These are phyloP conservation scores for Platalea minor DNA, from an alignment of 2,797 vertebrate species.

Conservation along the genomic window DNA sequence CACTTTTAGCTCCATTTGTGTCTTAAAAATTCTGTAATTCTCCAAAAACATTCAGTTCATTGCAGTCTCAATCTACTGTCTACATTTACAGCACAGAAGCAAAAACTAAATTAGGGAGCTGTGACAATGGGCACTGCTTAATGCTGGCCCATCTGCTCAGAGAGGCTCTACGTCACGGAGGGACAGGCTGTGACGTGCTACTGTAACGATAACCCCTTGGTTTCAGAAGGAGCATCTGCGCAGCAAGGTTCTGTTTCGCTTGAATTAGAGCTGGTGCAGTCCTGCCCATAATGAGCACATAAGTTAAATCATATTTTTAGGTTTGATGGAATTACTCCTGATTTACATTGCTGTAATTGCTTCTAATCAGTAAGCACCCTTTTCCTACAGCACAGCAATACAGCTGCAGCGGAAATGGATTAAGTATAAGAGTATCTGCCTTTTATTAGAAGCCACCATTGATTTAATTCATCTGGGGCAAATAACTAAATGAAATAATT, in stretches of 20 bases:
- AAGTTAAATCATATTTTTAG: neutral
- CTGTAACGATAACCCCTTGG: accelerated
- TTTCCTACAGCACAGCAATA: neutral
- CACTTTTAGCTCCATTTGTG: neutral
- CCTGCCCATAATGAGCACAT: neutral
- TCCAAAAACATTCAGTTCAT: neutral
- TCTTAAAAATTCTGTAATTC: neutral
- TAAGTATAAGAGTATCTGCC: neutral
- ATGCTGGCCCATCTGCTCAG: neutral
- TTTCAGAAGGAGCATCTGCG: neutral
- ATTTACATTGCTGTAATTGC: neutral
- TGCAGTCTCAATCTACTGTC: neutral
- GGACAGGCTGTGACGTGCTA: neutral
- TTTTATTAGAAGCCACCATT: neutral
- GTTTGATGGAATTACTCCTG: neutral
- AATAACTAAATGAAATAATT: neutral
- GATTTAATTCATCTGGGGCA: neutral
- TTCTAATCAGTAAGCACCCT: neutral
- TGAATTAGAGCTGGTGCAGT: neutral
- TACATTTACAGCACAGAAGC: neutral
- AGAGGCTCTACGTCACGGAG: accelerated
- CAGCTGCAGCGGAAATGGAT: neutral
- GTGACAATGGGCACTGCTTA: neutral
- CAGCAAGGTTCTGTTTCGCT: neutral
- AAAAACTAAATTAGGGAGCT: neutral